Evolutionary conservation across 2,113 vertebrate species (phyloP), one percentile per base, ranked within the genome.

Genomic region (Muntiacus reevesi): DNA sequence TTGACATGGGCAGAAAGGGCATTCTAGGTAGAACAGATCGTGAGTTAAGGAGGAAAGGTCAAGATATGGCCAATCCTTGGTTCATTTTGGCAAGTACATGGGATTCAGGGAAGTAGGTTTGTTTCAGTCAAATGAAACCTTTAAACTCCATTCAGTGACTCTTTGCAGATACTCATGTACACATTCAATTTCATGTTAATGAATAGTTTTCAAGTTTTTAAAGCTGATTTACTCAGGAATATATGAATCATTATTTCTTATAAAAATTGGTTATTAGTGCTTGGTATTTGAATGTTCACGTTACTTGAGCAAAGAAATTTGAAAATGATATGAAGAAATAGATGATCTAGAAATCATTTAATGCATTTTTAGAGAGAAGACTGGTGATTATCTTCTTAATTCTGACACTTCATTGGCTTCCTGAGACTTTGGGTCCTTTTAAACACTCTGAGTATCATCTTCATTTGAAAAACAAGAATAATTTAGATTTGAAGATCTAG

Each of bases 231-330:
- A 84, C 9, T 86, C 25, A 87, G 57, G 21, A 84, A 93, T 55
- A 81, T 47, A 87, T 76, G 87, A 87, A 86, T 74, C 50, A 83
- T 90, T 57, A 87, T 92, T 96, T 96, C 62, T 79, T 92, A 52
- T 25, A 95, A 54, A 47, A 85, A 71, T 91, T 83, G 30, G 5
- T 86, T 60, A 62, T 62, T 60, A 74, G 21, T 94, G 40, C 81
- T 92, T 16, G 93, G 2, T 79, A 57, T 89, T 95, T 87, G 60
- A 93, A 88, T 50, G 23, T 50, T 30, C 5, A 14, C 50, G 4
- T 40, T 57, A 90, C 36, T 71, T 79, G 43, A 94, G 16, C 82
- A 25, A 85, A 93, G 84, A 85, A 45, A 16, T 60, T 88, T 87
- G 50, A 92, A n/a, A 74, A 47, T 87, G 36, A 74, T 76, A 33